Percentiles rank a stretch among this genome's conserved stretches.
Evolutionary conservation across 2,888 invertebrate genomes (phyloP).

Genomic region (Lingula anatina): DNA sequence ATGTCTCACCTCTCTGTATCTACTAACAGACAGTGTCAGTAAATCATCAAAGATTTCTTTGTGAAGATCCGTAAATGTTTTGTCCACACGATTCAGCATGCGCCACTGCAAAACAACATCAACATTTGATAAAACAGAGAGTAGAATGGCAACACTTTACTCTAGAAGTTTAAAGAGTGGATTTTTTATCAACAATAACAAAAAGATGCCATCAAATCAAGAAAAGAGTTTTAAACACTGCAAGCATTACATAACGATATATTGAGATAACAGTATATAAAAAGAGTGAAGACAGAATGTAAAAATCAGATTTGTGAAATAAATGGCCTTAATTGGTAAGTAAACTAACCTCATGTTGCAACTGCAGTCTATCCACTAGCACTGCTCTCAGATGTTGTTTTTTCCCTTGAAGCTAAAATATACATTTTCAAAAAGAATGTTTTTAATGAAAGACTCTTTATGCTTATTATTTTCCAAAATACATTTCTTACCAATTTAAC

Average conservation of each 20-base stretch:
- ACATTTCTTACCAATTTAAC: too few relatives aligned
- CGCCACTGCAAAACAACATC: slow-evolving; percentile 41
- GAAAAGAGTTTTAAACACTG: background rate
- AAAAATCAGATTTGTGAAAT: too few relatives aligned
- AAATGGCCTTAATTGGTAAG: too few relatives aligned
- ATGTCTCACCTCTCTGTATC: slow-evolving; percentile 66
- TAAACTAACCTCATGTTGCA: slow-evolving; percentile 64
- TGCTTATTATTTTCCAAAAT: too few relatives aligned
- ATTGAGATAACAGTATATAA: background rate
- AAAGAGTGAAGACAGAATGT: too few relatives aligned
- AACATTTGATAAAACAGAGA: background rate
- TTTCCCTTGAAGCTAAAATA: slow-evolving; percentile 57
- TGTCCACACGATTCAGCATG: slow-evolving; percentile 40
- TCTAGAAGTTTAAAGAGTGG: background rate
- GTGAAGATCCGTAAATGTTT: slow-evolving; percentile 61
- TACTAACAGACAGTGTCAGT: slow-evolving; percentile 62
- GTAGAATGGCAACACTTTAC: background rate
- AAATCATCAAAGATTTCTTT: slow-evolving; percentile 61
- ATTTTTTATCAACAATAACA: background rate
- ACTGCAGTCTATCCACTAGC: slow-evolving; percentile 62
- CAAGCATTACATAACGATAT: background rate
- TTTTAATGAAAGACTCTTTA: too few relatives aligned
- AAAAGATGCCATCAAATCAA: background rate
- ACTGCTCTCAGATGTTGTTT: slow-evolving; percentile 62
- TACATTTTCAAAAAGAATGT: too few relatives aligned